Base-by-base conservation (phyloP, 2,888 invertebrate genomes). In the Pyralis farinalis region DNA sequence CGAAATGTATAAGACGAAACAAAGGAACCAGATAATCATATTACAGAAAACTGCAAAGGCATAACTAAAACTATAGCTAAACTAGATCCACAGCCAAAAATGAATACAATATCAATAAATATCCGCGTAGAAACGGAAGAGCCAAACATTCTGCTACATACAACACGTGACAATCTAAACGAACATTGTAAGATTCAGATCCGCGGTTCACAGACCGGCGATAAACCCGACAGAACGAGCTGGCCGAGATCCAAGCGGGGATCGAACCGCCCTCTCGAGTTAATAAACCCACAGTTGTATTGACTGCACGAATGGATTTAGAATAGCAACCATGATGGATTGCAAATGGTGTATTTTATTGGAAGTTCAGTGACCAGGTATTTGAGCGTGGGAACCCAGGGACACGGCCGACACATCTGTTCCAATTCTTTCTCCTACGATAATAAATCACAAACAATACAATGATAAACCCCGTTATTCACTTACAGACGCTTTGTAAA, bases 181-280 rank as follows among this genome's bases (percentile, higher is more conserved):
- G 34, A 21, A 37, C 30, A 30, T n/a, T 25, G 25, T 25, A 21
- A 29, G 28, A 20, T 16, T 21, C 20, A 29, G 21, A 20, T 25
- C 29, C 29, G 29, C 36, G 21, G 37, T 37, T 37, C 37, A 37
- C 7, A 30, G 37, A 37, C 37, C 37, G 37, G 37, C 37, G 29
- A 37, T 37, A 37, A 37, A 37, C 37, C 37, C 20, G 31, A 31
- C 2, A 5, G 7, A 27, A 12, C 1, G 7, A 21, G 12, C 39
- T 39, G 39, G 39, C 39, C 42, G 36, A 20, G 43, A 46, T 72
- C 73, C 73, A 73, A 64, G 55, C 53, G 58, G 54, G 63, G 58
- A 58, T 59, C 63, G 51, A 65, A 65, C 61, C 44, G 53, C 51
- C 38, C 25, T 3, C 12, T 7, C 4, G 39, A 39, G 39, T 33